phyloP scores from a whole-genome alignment of 1,140 invertebrate species.

The Phymastichus coffea region DNA sequence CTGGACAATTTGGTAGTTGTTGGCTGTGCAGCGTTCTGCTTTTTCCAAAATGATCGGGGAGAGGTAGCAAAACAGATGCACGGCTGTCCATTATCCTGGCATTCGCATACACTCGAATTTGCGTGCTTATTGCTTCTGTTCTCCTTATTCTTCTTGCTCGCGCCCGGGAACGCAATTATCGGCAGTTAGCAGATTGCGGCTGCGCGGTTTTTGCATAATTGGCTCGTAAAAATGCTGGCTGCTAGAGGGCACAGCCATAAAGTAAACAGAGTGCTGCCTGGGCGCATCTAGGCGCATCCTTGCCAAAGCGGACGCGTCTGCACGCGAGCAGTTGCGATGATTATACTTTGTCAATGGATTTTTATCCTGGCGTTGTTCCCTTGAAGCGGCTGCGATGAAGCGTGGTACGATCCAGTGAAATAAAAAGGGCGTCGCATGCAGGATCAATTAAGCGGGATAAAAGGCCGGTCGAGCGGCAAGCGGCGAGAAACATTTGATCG shows the following conservation, averaged over 20 bases:
- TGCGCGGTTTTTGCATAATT: constrained; percentile 35
- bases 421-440: too few relatives aligned
- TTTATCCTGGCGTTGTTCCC: too few relatives aligned
- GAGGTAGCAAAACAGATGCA: not conserved
- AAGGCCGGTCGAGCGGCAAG: not conserved
- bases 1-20: too few relatives aligned
- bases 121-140: not conserved
- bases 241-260: constrained; percentile 29
- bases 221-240: constrained; percentile 33
- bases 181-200: constrained; percentile 20
- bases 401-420: too few relatives aligned
- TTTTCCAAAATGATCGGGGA: not conserved
- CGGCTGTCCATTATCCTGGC: not conserved
- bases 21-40: too few relatives aligned
- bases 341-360: too few relatives aligned
- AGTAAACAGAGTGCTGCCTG: constrained; percentile 37
- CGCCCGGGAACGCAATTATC: constrained; percentile 20
- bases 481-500: not conserved
- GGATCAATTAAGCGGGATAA: not conserved
- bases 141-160: constrained; percentile 14
- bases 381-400: too few relatives aligned
- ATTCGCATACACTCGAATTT: not conserved
- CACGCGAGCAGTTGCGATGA: too few relatives aligned
- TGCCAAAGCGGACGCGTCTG: too few relatives aligned
- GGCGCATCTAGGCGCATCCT: too few relatives aligned